Conservation (phyloP, 2,113 vertebrate species). For the Telmatochromis brichardi region DNA sequence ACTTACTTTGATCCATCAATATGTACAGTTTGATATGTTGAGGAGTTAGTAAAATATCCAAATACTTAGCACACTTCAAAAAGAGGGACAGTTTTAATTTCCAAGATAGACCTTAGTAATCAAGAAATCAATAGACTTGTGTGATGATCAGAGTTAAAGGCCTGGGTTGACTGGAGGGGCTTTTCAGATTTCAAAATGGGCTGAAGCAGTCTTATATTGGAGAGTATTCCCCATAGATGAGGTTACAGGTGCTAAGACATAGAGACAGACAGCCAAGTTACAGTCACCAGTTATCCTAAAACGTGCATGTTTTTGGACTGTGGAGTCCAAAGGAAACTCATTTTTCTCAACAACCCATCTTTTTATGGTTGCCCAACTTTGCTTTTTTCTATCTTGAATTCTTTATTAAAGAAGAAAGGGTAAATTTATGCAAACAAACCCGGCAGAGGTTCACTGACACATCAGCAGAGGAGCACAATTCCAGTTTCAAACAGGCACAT, state of each 20-base stretch:
- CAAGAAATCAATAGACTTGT: neutral
- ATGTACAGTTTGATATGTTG: neutral
- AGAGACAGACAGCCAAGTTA: neutral
- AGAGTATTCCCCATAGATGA: neutral
- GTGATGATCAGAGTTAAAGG: neutral
- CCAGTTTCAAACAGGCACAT: neutral
- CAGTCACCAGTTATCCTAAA: neutral
- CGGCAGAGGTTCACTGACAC: neutral
- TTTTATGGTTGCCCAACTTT: neutral
- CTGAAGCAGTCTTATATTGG: neutral
- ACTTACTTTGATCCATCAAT: neutral
- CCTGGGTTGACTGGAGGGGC: neutral
- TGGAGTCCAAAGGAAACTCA: neutral
- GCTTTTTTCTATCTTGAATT: neutral
- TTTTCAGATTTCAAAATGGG: neutral
- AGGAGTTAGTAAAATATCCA: neutral
- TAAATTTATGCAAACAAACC: neutral
- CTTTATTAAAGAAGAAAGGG: neutral
- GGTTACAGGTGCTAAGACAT: neutral
- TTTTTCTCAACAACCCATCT: neutral
- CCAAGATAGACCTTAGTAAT: neutral
- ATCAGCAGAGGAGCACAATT: neutral
- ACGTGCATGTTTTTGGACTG: neutral
- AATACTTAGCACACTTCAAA: neutral
- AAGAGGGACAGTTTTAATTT: neutral